Evolutionary conservation across 2,797 vertebrate genomes (phyloP).

Genomic region (Galago senegalensis): DNA sequence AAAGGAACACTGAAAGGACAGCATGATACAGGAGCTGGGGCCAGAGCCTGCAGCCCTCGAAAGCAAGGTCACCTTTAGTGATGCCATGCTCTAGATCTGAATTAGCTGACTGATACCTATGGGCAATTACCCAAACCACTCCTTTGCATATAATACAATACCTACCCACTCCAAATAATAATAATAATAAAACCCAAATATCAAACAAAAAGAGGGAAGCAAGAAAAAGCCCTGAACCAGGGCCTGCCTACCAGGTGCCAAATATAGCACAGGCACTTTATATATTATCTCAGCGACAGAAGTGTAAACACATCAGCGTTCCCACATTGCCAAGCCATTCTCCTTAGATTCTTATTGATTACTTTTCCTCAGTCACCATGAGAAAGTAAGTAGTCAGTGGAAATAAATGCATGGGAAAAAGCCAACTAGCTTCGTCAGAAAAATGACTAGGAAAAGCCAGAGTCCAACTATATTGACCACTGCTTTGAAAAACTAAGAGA

Average conservation of each 20-base stretch:
- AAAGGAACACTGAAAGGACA: background rate
- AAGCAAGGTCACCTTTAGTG: background rate
- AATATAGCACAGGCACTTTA: accelerated
- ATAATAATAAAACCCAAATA: background rate
- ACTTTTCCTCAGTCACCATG: background rate
- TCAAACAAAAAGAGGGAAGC: background rate
- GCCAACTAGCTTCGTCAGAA: background rate
- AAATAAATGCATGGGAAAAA: background rate
- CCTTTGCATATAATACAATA: background rate
- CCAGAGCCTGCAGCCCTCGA: background rate
- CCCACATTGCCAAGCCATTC: background rate
- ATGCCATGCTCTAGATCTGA: background rate
- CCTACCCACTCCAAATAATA: background rate
- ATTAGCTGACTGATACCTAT: accelerated
- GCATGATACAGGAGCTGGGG: accelerated
- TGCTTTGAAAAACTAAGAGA: background rate
- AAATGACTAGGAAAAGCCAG: background rate
- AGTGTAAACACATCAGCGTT: background rate
- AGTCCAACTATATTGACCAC: background rate
- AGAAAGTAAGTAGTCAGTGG: background rate
- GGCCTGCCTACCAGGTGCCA: accelerated
- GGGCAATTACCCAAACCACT: background rate
- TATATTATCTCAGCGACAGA: background rate
- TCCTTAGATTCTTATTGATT: background rate
- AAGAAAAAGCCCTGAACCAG: background rate